phyloP scores from a whole-genome alignment of 2,797 vertebrate species.

The Semaprochilodus insignis region DNA sequence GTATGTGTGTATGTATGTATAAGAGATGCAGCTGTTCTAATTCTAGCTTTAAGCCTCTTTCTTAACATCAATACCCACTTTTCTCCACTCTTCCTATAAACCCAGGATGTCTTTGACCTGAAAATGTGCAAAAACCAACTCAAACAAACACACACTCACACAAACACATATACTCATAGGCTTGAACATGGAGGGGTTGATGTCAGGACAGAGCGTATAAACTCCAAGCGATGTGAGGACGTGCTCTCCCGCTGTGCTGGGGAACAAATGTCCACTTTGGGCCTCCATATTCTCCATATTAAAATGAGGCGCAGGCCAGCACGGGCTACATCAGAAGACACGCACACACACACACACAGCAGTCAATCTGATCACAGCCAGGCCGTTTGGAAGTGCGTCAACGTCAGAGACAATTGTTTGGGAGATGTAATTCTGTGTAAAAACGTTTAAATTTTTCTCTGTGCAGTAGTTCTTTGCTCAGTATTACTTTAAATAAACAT shows the following conservation, averaged over 20 bases:
- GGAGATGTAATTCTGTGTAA: constrained; percentile 61
- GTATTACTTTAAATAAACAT: constrained; percentile 84
- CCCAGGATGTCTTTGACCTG: too few relatives aligned
- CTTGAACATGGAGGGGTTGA: not conserved
- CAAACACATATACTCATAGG: constrained; percentile 4
- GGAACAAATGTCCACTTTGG: constrained; percentile 8
- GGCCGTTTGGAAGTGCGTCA: constrained; percentile 23
- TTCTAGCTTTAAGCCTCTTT: too few relatives aligned
- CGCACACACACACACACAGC: constrained; percentile 31
- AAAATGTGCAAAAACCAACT: not conserved
- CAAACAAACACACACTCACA: constrained; percentile 1
- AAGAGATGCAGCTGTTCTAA: too few relatives aligned
- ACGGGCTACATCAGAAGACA: constrained; percentile 9
- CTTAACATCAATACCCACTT: too few relatives aligned
- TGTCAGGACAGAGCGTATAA: not conserved
- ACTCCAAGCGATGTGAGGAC: not conserved
- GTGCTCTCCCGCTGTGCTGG: not conserved
- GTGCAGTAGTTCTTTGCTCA: constrained; percentile 79
- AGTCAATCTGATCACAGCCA: constrained; percentile 49
- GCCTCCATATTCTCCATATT: not conserved
- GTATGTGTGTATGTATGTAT: too few relatives aligned
- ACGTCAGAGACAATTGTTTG: constrained; percentile 54
- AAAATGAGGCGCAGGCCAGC: not conserved
- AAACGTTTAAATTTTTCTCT: constrained; percentile 64
- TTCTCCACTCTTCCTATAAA: too few relatives aligned